phyloP scores from a whole-genome alignment of 2,888 invertebrate genomes.

The Trichacis sp. region DNA sequence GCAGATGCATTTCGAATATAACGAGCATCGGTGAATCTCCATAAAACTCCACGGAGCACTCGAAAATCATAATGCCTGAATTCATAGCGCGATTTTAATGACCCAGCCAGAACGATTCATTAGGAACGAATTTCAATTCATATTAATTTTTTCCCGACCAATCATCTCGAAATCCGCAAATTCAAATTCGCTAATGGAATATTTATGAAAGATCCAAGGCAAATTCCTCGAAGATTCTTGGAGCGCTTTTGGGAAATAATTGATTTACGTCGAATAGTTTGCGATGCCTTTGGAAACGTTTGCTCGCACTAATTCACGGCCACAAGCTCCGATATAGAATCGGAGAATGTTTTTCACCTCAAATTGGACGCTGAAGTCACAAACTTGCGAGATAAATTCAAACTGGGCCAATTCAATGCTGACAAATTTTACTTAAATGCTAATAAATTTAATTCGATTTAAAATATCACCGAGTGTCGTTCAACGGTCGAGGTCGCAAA shows the following conservation, averaged over 20 bases:
- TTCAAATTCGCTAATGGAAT: neutral
- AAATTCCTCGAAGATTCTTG: neutral
- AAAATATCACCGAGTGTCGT: neutral
- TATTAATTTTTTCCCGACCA: neutral
- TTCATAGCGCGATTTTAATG: no score
- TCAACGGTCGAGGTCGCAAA: slow-evolving; percentile 7
- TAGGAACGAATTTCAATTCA: neutral
- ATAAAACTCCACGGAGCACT: no score
- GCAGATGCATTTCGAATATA: no score
- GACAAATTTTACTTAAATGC: neutral
- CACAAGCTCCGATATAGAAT: neutral
- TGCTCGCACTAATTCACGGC: neutral
- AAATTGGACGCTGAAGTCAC: neutral
- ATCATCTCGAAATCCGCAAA: neutral
- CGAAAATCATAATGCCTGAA: no score
- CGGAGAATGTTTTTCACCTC: neutral
- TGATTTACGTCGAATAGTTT: no score
- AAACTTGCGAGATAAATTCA: neutral
- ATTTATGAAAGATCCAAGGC: slow-evolving; percentile 1
- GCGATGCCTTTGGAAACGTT: no score
- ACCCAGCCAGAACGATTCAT: neutral
- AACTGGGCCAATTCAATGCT: neutral
- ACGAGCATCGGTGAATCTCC: no score
- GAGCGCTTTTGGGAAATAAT: no score
- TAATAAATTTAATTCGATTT: neutral